Percentiles rank a stretch among this genome's conserved stretches.
Conservation (phyloP, 2,888 invertebrate species). For the Aspidapion aeneum region DNA sequence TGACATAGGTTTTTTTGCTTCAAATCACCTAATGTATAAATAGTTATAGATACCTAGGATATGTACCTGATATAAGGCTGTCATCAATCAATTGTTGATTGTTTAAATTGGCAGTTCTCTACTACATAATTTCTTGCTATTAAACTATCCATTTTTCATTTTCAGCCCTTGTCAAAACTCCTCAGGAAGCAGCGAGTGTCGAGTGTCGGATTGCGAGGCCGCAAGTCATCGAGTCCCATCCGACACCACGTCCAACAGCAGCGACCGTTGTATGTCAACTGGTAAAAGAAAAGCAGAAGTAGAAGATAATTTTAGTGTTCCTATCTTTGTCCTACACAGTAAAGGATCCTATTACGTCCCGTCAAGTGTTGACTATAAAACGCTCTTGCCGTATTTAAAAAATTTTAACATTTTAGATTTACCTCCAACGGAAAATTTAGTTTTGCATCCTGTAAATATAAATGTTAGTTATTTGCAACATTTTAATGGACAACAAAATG, state of each 20-base stretch:
- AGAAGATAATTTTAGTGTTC: constrained; percentile 58
- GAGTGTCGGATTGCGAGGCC: constrained; percentile 42
- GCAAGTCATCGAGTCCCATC: constrained; percentile 36
- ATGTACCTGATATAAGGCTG: too few relatives aligned
- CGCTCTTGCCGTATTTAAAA: constrained; percentile 67
- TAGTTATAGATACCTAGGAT: too few relatives aligned
- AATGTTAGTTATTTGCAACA: constrained; percentile 69
- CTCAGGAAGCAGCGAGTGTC: constrained; percentile 42
- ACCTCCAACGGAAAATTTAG: constrained; percentile 51
- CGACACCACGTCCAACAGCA: constrained; percentile 26
- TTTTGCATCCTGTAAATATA: constrained; percentile 84
- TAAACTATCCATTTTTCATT: constrained; percentile 7
- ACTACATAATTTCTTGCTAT: too few relatives aligned
- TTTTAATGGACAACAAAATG: background rate
- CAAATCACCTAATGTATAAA: too few relatives aligned
- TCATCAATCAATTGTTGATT: too few relatives aligned
- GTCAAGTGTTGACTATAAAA: constrained; percentile 71
- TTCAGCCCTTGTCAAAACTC: constrained; percentile 43
- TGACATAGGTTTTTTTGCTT: too few relatives aligned
- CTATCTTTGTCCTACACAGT: constrained; percentile 88
- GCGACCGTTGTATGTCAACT: constrained; percentile 15
- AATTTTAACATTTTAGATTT: constrained; percentile 58
- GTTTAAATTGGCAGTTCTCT: too few relatives aligned
- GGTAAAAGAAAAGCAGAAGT: background rate
- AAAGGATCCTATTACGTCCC: constrained; percentile 88